phyloP scores from a whole-genome alignment of 53 echinoderm and acorn worm species.

The Apostichopus leukothele region DNA sequence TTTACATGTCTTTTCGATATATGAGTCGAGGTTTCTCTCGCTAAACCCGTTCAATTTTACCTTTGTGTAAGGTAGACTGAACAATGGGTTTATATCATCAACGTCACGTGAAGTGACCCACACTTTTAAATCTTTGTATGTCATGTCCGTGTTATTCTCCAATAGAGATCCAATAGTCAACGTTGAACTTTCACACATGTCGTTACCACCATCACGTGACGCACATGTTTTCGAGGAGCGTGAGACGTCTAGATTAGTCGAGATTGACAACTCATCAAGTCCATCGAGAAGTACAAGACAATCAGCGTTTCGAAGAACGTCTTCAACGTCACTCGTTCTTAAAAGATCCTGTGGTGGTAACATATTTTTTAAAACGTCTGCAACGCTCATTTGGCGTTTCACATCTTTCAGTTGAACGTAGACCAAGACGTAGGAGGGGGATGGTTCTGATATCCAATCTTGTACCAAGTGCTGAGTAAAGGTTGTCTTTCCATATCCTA shows the following conservation, averaged over 20 bases:
- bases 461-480: slow-evolving; percentile 24
- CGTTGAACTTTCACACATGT: neutral
- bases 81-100: neutral
- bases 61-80: neutral
- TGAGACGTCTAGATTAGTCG: neutral
- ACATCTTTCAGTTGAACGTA: slow-evolving; percentile 29
- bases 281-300: slow-evolving; percentile 33
- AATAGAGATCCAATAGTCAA: slow-evolving; percentile 2
- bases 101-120: slow-evolving; percentile 32
- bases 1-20: slow-evolving; percentile 11
- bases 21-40: neutral
- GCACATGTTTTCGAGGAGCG: neutral
- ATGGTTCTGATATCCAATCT: neutral
- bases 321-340: slow-evolving; percentile 6
- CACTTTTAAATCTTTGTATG: neutral
- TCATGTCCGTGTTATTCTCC: neutral
- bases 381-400: neutral
- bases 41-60: slow-evolving; percentile 28
- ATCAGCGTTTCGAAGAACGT: slow-evolving; percentile 1
- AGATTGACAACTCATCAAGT: slow-evolving; percentile 5
- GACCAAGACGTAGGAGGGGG: neutral
- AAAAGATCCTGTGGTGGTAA: neutral
- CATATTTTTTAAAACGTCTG: neutral
- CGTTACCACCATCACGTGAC: neutral
- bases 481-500: slow-evolving; percentile 40